Percentiles rank a stretch among this genome's conserved stretches.
Evolutionary conservation across 92 coral and sea anemone species (phyloP).

Genomic region (Epizoanthus illoricatus): DNA sequence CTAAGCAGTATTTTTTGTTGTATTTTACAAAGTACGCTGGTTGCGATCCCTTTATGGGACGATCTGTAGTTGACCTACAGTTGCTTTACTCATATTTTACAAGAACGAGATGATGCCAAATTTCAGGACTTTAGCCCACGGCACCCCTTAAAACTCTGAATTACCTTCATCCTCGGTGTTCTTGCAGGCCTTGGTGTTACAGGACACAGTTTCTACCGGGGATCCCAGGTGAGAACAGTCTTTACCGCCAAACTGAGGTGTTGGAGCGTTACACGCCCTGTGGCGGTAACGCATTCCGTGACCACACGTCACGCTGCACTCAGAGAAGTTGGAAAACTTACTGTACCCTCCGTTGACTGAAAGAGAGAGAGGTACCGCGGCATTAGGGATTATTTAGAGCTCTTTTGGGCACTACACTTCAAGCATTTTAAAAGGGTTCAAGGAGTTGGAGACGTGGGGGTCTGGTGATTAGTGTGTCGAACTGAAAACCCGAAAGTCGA

Average conservation of each 20-base stretch:
- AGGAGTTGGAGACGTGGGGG: too few relatives aligned
- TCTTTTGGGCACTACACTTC: too few relatives aligned
- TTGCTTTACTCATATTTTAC: neutral
- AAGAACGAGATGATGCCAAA: neutral
- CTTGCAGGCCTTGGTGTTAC: constrained; percentile 62
- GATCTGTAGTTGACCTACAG: too few relatives aligned
- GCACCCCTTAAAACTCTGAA: neutral
- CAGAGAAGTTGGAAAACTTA: constrained; percentile 75
- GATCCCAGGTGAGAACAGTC: constrained; percentile 82
- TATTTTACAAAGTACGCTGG: too few relatives aligned
- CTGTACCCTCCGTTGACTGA: constrained; percentile 90
- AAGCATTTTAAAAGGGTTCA: too few relatives aligned
- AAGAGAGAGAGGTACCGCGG: too few relatives aligned
- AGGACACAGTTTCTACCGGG: constrained; percentile 73
- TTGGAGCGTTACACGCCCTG: constrained; percentile 79
- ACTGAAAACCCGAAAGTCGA: too few relatives aligned
- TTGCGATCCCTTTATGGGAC: too few relatives aligned
- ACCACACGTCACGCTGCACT: constrained; percentile 96
- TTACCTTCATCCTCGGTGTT: neutral
- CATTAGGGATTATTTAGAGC: neutral
- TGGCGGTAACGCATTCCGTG: constrained; percentile 85
- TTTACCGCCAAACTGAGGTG: constrained; percentile 77
- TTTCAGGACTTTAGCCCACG: neutral
- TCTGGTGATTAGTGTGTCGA: too few relatives aligned
- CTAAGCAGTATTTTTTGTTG: too few relatives aligned